A percentile compares a stretch with the other conserved stretches of the same genome.
These are phyloP conservation scores for Piaya cayana DNA, from an alignment of 2,113 vertebrate species.

Conservation along the genomic window DNA sequence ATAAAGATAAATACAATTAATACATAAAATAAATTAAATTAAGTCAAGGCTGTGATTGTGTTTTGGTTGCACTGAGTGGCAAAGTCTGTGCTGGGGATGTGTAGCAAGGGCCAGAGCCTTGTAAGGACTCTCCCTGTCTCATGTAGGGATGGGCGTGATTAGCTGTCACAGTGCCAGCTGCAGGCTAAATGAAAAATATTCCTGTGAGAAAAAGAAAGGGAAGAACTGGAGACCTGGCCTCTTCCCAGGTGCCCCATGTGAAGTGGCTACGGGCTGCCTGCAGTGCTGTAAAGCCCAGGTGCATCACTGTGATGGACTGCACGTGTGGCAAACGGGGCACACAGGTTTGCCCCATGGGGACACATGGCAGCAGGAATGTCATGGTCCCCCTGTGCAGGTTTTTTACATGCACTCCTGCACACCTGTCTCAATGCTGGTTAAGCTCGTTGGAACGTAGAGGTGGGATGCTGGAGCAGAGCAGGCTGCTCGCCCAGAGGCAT, in stretches of 20 bases:
- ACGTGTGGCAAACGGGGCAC: background rate
- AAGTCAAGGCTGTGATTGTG: background rate
- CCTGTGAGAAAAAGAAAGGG: background rate
- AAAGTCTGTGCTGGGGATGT: background rate
- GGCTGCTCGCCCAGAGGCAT: background rate
- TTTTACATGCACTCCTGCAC: background rate
- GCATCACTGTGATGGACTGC: background rate
- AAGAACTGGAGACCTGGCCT: background rate
- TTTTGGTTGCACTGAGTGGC: background rate
- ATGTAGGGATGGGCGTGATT: rapidly evolving
- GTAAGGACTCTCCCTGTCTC: background rate
- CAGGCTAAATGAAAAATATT: rapidly evolving
- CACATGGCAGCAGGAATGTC: background rate
- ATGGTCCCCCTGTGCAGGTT: background rate
- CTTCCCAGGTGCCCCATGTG: background rate
- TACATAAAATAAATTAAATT: background rate
- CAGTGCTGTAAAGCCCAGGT: background rate
- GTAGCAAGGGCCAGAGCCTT: background rate
- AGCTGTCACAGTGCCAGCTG: background rate
- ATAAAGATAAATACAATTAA: background rate
- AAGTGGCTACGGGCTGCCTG: background rate
- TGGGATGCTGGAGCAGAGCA: background rate
- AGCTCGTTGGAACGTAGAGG: background rate
- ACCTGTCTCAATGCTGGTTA: background rate
- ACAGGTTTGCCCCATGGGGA: background rate